Base-by-base conservation (phyloP, 2,888 invertebrate genomes). In the Salticus scenicus region DNA sequence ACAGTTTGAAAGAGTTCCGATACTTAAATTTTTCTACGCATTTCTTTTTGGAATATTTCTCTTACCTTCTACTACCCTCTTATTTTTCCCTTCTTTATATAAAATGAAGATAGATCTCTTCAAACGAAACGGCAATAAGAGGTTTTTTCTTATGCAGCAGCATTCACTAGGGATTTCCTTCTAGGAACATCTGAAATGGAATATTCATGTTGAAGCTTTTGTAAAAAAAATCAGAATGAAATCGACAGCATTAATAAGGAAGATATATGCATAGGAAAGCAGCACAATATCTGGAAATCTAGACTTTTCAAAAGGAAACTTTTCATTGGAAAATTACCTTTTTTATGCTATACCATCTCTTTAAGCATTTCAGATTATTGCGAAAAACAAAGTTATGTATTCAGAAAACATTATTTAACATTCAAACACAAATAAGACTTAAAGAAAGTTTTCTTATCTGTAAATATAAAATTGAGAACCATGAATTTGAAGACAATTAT, bases 1-100 rank as follows among this genome's bases (percentile, higher is more conserved):
- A 82, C 82, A 76, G 83, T 83, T 83, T 63, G 47, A 57, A 72
- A 69, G 69, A 75, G 81, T 24, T 57, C 4, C 31, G 67, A 10
- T 27, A 76, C 77, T 77, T 76, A 76, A 75, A 67, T 41, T 76
- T 72, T 73, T 72, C 57, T 42, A n/a, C 30, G 37, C 37, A 31
- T 67, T 77, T 73, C 41, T 70, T 81, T 74, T 73, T 74, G 12
- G 63, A 63, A 74, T 63, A 51, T 82, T 76, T 71, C 28, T 41
- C 66, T 33, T 33, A 31, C 66, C 66, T 33, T 31, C 33, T n/a
- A 33, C 33, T 37, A 37, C 37, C 37, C 37, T 37, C 37, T 10
- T 10, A 37, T 10, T 10, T 37, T 10, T 10, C 37, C 20, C 51
- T 24, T 4, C 57, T 63, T 37, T 12, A 31, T 20, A 64, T 42